These are phyloP conservation scores for Calameuta filiformis DNA, from an alignment of 2,888 invertebrate genomes.

Conservation along the genomic window DNA sequence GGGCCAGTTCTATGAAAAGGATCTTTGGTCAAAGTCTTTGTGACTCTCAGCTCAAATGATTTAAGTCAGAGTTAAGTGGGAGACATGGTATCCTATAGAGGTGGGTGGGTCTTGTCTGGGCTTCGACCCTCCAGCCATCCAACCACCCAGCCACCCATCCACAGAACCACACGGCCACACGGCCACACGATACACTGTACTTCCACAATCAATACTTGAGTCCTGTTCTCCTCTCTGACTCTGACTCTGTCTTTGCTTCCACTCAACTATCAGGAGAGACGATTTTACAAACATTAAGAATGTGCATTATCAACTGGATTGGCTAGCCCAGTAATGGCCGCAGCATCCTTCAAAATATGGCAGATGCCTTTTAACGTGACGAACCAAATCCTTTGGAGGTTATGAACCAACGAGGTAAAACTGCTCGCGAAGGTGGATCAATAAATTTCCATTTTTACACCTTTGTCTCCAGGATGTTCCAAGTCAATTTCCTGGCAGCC, in stretches of 20 bases:
- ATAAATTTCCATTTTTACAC: not conserved
- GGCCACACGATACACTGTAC: slow-evolving; percentile 51
- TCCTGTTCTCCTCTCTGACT: slow-evolving; percentile 39
- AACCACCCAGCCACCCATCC: slow-evolving; percentile 6
- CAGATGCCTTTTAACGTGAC: not conserved
- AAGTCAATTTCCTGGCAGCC: not conserved
- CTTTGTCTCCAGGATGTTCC: not conserved
- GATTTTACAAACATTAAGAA: not conserved
- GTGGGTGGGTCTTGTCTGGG: slow-evolving; percentile 58
- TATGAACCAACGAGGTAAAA: not conserved
- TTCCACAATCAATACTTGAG: slow-evolving; percentile 64
- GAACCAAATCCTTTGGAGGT: not conserved
- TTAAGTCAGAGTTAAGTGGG: slow-evolving; percentile 42
- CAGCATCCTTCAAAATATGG: not conserved
- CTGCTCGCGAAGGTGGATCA: not conserved
- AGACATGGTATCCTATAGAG: slow-evolving; percentile 39
- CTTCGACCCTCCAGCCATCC: slow-evolving; percentile 50
- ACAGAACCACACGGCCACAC: slow-evolving; percentile 41
- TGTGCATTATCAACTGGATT: not conserved
- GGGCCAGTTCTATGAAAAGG: not conserved
- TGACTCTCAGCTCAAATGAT: not conserved
- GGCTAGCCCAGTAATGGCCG: not conserved
- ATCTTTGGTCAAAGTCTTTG: not conserved
- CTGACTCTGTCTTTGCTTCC: not conserved
- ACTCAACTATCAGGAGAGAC: not conserved